Evolutionary conservation across 2,113 vertebrate species (phyloP).

Genomic region (Lontra canadensis): DNA sequence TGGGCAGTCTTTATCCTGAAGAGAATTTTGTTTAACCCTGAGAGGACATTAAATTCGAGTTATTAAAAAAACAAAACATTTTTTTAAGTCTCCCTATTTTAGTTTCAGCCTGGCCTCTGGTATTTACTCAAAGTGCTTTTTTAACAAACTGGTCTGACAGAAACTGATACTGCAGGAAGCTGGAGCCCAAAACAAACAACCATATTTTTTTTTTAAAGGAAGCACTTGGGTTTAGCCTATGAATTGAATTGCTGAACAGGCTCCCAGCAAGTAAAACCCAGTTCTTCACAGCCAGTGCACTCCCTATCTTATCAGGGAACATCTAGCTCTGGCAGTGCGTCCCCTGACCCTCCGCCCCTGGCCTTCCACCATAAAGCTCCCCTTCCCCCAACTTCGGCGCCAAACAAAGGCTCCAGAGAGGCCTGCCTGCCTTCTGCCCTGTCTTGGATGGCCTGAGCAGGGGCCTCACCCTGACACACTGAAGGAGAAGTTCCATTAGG

Average conservation of each 20-base stretch:
- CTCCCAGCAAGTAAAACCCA: not conserved
- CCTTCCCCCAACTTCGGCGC: not conserved
- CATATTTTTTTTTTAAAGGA: not conserved
- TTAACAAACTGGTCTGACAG: slow-evolving; percentile 74
- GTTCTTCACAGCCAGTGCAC: not conserved
- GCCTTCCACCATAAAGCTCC: not conserved
- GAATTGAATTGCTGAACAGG: not conserved
- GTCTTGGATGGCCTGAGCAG: not conserved
- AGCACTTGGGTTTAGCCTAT: not conserved
- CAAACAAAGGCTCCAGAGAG: not conserved
- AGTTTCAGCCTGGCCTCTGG: not conserved
- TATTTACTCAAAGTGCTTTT: slow-evolving; percentile 64
- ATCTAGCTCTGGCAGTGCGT: not conserved
- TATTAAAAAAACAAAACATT: slow-evolving; percentile 21
- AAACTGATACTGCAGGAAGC: slow-evolving; percentile 67
- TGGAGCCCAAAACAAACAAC: slow-evolving; percentile 56
- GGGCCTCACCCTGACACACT: not conserved
- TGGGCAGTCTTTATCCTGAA: not conserved
- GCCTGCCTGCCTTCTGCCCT: not conserved
- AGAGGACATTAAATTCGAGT: slow-evolving; percentile 43
- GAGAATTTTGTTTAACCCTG: slow-evolving; percentile 27
- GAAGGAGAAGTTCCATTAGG: too few species aligned
- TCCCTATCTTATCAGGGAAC: not conserved
- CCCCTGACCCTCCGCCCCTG: not conserved
- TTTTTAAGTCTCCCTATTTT: not conserved